phyloP scores from a whole-genome alignment of 2,888 invertebrate genomes.

The Boloria euphrosyne region DNA sequence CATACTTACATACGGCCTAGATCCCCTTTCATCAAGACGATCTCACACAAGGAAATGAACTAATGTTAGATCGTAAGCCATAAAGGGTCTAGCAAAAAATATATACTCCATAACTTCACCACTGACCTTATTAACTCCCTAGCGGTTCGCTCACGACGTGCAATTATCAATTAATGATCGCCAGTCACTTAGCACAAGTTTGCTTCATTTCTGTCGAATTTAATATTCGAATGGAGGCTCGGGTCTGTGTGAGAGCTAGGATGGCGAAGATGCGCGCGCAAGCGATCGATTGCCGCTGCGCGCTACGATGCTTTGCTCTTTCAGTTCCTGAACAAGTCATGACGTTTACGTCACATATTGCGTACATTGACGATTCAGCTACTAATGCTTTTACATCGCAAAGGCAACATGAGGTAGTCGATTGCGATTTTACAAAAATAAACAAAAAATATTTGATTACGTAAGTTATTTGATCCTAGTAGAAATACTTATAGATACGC shows the following conservation, averaged over 20 bases:
- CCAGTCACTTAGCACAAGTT: slow-evolving; percentile 71
- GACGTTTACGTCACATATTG: slow-evolving; percentile 78
- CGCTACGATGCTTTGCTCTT: slow-evolving; percentile 61
- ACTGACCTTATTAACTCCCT: slow-evolving; percentile 43
- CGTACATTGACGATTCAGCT: slow-evolving; percentile 73
- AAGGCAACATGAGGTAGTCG: slow-evolving; percentile 43
- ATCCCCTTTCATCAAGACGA: slow-evolving; percentile 29
- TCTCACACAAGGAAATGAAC: slow-evolving; percentile 34
- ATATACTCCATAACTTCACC: slow-evolving; percentile 17
- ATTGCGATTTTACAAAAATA: slow-evolving; percentile 5
- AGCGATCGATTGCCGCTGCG: slow-evolving; percentile 76
- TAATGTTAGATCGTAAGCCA: slow-evolving; percentile 25
- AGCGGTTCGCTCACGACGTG: slow-evolving; percentile 34
- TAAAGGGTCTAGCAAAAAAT: slow-evolving; percentile 15
- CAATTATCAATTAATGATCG: slow-evolving; percentile 39
- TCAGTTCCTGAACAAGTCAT: slow-evolving; percentile 62
- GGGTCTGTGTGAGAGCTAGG: slow-evolving; percentile 62
- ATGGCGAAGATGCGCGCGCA: slow-evolving; percentile 77
- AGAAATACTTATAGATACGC: slow-evolving; percentile 10
- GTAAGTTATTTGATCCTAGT: slow-evolving; percentile 17
- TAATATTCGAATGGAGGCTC: slow-evolving; percentile 66
- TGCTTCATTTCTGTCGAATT: slow-evolving; percentile 76
- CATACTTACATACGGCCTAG: slow-evolving; percentile 38
- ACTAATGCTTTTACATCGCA: slow-evolving; percentile 54
- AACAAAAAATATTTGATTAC: slow-evolving; percentile 18